Evolutionary conservation across 2,888 invertebrate species (phyloP), one percentile per base, ranked within the genome.

Genomic region (Euplagia quadripunctaria): DNA sequence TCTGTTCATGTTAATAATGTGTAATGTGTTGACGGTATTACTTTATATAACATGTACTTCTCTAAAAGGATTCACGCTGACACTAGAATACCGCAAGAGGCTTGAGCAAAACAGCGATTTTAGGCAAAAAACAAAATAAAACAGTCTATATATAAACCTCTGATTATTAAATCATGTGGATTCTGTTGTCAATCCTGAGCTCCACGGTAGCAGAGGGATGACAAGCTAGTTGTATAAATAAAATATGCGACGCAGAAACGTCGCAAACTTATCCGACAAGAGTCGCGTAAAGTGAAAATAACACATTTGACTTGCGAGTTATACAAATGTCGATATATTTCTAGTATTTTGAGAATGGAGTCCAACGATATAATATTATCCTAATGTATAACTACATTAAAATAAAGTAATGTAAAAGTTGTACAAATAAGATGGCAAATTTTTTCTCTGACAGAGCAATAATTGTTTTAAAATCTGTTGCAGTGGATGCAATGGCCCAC

Each of bases 121-220:
- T 17, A n/a, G 64, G 43, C 11, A 51, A 64, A 64, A 43, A 31
- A 49, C 31, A 52, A 71, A 58, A 17, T 58, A 70, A 66, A 20
- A 58, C 55, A 73, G 49, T 66, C 43, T 51, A 64, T 70, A 11
- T 66, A 55, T 49, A 68, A 58, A 81, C 76, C 68, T 68, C 31
- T 65, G 72, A 76, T 83, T 82, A 76, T 49, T 84, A 72, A 84
- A 74, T 76, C 80, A 79, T 73, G 46, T n/a, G 65, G 58, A 68
- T 69, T 58, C 76, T 73, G 61, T 75, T 68, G 69, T 69, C 74
- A 75, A 70, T 61, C 72, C 20, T 7, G 41, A 68, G 65, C 73
- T 82, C 69, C 75, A 72, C 75, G 51, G 52, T 41, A 43, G 16
- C 42, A 51, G 49, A 72, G 71, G 64, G 73, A 65, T 64, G 72